Base-by-base conservation (phyloP, 2,888 invertebrate species). In the Oeneis ivallda region DNA sequence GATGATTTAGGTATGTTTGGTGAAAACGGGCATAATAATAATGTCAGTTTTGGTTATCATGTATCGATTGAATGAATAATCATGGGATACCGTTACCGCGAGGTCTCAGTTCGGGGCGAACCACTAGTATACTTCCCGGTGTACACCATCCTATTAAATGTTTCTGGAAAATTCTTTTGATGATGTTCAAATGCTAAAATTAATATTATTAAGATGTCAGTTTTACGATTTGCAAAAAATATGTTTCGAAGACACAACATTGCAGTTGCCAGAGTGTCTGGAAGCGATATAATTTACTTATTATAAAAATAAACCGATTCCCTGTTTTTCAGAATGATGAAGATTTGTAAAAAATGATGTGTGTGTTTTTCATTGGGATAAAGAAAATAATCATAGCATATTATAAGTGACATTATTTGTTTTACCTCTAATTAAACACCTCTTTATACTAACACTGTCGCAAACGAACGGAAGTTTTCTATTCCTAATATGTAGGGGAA, bases 221-320 rank as follows among this genome's bases (percentile, higher is more conserved):
- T 62, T 71, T 70, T 66, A 72, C 62, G 69, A 66, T 52, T 62
- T 62, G 43, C 52, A 53, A 47, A 43, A 64, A 62, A 63, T 62
- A 66, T 49, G 37, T 62, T 41, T 67, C 56, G 54, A 57, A 64
- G 64, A 49, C 59, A 54, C 50, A 63, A 53, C 56, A 65, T 53
- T 39, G 49, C 62, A 49, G 70, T 19, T 64, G 69, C 69, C 70
- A 72, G 71, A 68, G 67, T 53, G 71, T 72, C 72, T 72, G 71
- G 47, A 66, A 62, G 54, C 50, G 65, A 34, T 60, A 52, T 9
- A 37, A 8, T 37, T 7, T 37, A 37, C 26, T 2, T 4, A 26
- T 26, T 53, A 54, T 67, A 65, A 67, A 68, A 64, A 71, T 76
- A 76, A 79, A 79, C 74, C 80, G 81, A 81, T 81, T 80, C 61